Percentiles rank a stretch among this genome's conserved stretches.
These are phyloP conservation scores for Hapalemur alaotrensis DNA, from an alignment of 2,797 vertebrate species.

Conservation along the genomic window DNA sequence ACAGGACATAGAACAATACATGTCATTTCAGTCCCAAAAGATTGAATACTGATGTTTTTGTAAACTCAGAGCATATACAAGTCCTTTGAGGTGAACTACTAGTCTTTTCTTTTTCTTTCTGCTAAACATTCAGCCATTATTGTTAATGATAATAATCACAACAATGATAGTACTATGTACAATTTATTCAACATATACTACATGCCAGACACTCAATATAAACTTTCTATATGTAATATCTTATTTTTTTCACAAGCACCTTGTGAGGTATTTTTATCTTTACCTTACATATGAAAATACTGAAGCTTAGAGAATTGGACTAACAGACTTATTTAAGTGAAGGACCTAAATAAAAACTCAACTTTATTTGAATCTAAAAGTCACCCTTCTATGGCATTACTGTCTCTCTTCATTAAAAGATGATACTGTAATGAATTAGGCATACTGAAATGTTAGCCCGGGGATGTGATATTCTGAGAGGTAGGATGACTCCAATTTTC, in stretches of 20 bases:
- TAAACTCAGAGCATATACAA: not conserved
- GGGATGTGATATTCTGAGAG: not conserved
- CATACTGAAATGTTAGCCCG: not conserved
- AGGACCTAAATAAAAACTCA: not conserved
- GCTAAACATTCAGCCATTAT: not conserved
- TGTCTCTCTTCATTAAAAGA: not conserved
- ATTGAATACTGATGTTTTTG: not conserved
- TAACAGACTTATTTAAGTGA: not conserved
- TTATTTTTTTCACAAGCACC: not conserved
- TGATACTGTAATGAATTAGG: accelerated
- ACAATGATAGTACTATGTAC: not conserved
- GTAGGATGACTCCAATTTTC: not conserved
- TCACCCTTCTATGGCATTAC: not conserved
- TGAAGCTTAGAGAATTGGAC: not conserved
- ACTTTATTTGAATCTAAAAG: not conserved
- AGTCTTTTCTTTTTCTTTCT: not conserved
- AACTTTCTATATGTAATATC: not conserved
- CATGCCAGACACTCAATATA: not conserved
- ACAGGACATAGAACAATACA: not conserved
- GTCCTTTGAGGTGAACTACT: not conserved
- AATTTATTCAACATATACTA: not conserved
- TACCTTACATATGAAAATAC: not conserved
- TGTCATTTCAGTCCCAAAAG: not conserved
- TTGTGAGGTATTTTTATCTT: not conserved
- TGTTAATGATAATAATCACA: not conserved